Evolutionary conservation across 2,797 vertebrate species (phyloP).

Genomic region (Oreortyx pictus): DNA sequence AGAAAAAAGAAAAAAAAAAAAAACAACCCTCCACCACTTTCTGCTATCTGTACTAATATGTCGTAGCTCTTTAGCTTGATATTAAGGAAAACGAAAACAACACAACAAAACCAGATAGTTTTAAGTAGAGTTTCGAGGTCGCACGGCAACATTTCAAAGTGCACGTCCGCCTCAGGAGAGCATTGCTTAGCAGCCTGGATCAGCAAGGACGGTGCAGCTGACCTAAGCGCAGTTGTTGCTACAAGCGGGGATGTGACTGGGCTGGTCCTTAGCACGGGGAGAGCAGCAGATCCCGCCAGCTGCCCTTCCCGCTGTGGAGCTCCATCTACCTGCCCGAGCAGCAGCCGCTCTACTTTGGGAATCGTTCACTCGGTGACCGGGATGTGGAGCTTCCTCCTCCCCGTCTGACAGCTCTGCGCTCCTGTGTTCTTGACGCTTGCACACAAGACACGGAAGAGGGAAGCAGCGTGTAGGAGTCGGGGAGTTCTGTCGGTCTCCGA

Average conservation of each 20-base stretch:
- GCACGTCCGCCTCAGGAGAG: not conserved
- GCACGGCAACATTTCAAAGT: not conserved
- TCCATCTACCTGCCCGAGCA: not conserved
- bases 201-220: slow-evolving; percentile 12
- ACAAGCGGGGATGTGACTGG: not conserved
- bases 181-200: not conserved
- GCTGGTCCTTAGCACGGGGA: not conserved
- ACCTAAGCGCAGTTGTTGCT: not conserved
- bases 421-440: slow-evolving; percentile 45
- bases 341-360: not conserved
- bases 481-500: slow-evolving; percentile 56
- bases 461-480: slow-evolving; percentile 32
- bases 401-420: slow-evolving; percentile 50
- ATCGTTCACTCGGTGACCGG: not conserved
- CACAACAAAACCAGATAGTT: not conserved
- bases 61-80: not conserved
- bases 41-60: not conserved
- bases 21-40: not conserved
- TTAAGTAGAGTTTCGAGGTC: not conserved
- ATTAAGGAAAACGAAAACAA: not conserved
- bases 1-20: too few species aligned
- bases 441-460: slow-evolving; percentile 58
- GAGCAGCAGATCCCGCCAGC: not conserved
- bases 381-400: not conserved
- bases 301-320: not conserved